Conservation (phyloP, 2,797 vertebrate genomes). For the Caiman crocodilus region DNA sequence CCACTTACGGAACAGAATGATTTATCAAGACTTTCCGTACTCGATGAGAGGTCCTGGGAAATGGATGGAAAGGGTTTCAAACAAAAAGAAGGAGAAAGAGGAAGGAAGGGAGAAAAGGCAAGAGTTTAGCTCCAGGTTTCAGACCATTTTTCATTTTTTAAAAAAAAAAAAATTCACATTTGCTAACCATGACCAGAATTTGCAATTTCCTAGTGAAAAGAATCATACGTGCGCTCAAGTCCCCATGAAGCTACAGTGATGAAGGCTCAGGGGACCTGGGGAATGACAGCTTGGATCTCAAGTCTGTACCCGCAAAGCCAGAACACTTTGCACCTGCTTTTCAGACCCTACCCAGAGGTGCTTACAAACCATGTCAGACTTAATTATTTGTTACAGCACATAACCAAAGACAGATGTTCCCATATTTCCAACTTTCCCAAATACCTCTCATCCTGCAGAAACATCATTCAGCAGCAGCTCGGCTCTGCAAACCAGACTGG, state of each 20-base stretch:
- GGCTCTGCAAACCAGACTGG: accelerated
- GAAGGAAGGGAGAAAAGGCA: conserved; percentile 79
- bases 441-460: neutral
- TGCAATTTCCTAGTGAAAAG: too few relatives aligned
- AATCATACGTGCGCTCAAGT: too few relatives aligned
- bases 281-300: neutral
- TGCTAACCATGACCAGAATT: too few relatives aligned
- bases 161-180: too few relatives aligned
- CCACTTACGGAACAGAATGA: conserved; percentile 93
- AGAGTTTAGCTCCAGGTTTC: conserved; percentile 76
- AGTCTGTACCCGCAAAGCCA: too few relatives aligned
- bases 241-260: neutral
- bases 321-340: neutral
- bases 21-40: conserved; percentile 91
- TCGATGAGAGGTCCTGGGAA: conserved; percentile 93
- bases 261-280: neutral
- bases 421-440: accelerated
- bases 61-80: conserved; percentile 53
- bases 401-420: accelerated
- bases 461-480: neutral
- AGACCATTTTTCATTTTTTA: neutral
- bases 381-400: accelerated
- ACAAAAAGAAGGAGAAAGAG: conserved; percentile 13
- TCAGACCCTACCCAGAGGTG: neutral
- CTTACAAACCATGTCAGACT: accelerated